A percentile compares a stretch with the other conserved stretches of the same genome.
These are phyloP conservation scores for Limnephilus lunatus DNA, from an alignment of 2,888 invertebrate genomes.

Conservation along the genomic window DNA sequence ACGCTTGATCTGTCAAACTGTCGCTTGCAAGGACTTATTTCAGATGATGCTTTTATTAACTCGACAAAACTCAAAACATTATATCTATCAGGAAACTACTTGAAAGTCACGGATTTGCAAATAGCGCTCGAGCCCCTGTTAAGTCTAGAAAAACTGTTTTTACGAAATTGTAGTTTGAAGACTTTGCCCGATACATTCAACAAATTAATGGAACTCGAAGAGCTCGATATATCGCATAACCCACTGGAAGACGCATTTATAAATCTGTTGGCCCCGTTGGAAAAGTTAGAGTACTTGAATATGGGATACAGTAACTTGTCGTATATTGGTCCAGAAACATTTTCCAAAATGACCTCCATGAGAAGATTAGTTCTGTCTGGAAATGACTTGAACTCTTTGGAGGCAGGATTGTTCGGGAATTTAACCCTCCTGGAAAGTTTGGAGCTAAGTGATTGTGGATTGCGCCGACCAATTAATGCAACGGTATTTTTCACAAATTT, in stretches of 20 bases:
- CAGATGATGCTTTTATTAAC: conserved; percentile 83
- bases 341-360: conserved; percentile 83
- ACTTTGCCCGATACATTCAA: conserved; percentile 83
- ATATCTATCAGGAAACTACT: conserved; percentile 82
- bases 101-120: conserved; percentile 82
- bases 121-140: conserved; percentile 82
- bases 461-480: conserved; percentile 80
- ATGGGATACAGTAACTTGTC: conserved; percentile 86
- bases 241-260: conserved; percentile 83
- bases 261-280: conserved; percentile 80
- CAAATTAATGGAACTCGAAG: conserved; percentile 81
- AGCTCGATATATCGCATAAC: conserved; percentile 84
- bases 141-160: conserved; percentile 81
- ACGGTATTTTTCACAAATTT: conserved; percentile 82
- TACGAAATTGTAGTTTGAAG: conserved; percentile 82
- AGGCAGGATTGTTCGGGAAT: conserved; percentile 83
- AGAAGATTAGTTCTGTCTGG: conserved; percentile 82
- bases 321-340: conserved; percentile 81
- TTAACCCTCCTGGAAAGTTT: conserved; percentile 81
- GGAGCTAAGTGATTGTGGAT: conserved; percentile 83
- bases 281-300: conserved; percentile 82
- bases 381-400: conserved; percentile 81
- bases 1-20: conserved; percentile 83
- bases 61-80: conserved; percentile 81
- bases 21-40: conserved; percentile 81